Evolutionary conservation across 2,888 invertebrate genomes (phyloP).

Genomic region (Xylota sylvarum): DNA sequence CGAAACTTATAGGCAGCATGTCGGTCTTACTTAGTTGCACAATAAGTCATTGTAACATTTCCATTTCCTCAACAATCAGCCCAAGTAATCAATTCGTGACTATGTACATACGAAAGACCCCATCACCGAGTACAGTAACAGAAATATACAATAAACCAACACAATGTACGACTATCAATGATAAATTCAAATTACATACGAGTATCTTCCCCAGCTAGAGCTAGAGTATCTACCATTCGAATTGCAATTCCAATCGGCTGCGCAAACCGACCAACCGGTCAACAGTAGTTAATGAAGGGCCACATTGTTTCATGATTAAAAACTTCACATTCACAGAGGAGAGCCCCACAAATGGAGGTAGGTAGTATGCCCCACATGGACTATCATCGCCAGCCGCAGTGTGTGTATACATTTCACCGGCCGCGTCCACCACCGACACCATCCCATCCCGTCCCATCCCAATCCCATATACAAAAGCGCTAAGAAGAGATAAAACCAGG

Average conservation of each 20-base stretch:
- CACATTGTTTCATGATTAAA: slow-evolving; percentile 77
- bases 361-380: slow-evolving; percentile 34
- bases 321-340: slow-evolving; percentile 58
- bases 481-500: slow-evolving; percentile 58
- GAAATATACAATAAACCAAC: slow-evolving; percentile 53
- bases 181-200: slow-evolving; percentile 67
- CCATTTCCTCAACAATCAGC: slow-evolving; percentile 63
- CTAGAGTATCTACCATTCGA: slow-evolving; percentile 42
- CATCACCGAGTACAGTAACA: slow-evolving; percentile 15
- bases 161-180: slow-evolving; percentile 51
- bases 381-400: slow-evolving; percentile 31
- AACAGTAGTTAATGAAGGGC: slow-evolving; percentile 77
- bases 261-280: slow-evolving; percentile 51
- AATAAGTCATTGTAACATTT: slow-evolving; percentile 38
- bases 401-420: slow-evolving; percentile 38
- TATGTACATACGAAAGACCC: slow-evolving; percentile 48
- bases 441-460: background rate
- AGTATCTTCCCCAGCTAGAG: slow-evolving; percentile 33
- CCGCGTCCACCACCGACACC: background rate
- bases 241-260: slow-evolving; percentile 61
- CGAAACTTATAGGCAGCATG: background rate
- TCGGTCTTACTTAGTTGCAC: slow-evolving; percentile 37
- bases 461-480: slow-evolving; percentile 35
- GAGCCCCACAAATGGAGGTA: too few species aligned
- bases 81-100: slow-evolving; percentile 39